A percentile compares a stretch with the other conserved stretches of the same genome.
Conservation (phyloP, 1,140 invertebrate genomes). For the Coptotermes formosanus region DNA sequence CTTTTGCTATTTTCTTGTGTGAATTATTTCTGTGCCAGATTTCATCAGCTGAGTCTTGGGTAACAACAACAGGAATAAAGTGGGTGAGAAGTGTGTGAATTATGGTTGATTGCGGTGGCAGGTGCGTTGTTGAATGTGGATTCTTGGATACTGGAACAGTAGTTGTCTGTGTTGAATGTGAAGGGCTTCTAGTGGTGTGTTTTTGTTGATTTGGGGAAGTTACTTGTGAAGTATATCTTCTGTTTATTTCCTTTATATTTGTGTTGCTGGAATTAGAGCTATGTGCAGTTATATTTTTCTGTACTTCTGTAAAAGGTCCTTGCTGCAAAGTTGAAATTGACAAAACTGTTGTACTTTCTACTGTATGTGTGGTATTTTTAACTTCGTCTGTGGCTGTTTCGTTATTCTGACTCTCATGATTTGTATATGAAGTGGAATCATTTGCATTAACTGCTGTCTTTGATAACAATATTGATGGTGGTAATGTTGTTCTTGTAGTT, state of each 20-base stretch:
- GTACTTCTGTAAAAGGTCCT: neutral
- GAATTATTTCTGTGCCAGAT: neutral
- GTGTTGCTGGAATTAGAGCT: neutral
- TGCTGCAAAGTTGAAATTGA: neutral
- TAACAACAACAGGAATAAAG: neutral
- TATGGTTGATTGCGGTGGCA: neutral
- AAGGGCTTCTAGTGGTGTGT: neutral
- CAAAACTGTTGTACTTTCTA: neutral
- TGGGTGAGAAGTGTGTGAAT: neutral
- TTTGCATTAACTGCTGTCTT: neutral
- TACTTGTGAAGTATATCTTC: neutral
- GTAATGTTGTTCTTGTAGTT: neutral
- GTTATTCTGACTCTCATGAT: neutral
- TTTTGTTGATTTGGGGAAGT: neutral
- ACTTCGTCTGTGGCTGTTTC: neutral
- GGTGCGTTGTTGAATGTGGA: neutral
- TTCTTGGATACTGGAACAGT: neutral
- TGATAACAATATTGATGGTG: neutral
- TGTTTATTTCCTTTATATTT: neutral
- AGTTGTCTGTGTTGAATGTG: neutral
- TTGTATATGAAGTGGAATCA: neutral
- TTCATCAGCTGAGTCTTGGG: neutral
- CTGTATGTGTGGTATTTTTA: neutral
- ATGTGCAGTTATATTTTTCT: neutral
- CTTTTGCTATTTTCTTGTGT: neutral